Base-by-base conservation (phyloP, 2,888 invertebrate genomes). In the Patella pellucida region DNA sequence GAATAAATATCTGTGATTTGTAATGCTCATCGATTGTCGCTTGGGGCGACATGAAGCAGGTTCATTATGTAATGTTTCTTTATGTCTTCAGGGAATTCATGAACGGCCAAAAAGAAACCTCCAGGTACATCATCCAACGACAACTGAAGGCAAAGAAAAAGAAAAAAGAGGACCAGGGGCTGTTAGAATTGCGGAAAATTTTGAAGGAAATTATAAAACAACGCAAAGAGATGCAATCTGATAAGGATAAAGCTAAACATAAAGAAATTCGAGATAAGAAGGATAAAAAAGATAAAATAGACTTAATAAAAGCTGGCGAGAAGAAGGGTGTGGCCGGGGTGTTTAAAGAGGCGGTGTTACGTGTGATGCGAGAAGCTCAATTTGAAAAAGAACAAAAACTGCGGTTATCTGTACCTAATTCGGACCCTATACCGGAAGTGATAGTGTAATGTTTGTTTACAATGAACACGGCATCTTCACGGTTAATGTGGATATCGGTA, bases 81-180 rank as follows among this genome's bases (percentile, higher is more conserved):
- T 68, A n/a, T n/a, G n/a, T n/a, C n/a, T 78, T n/a, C 78, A 87
- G 87, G 62, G 87, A 87, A 71, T 85, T 87, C 76, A 85, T 86
- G 85, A 82, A 80, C 19, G 85, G 83, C 9, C 83, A 85, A 31
- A 76, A 83, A 52, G 85, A 85, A 15, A 83, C 82, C 74, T 80
- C 83, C 1, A 81, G 85, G 54, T 78, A 81, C 12, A 81, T 86
- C 19, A 85, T 84, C 41, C 82, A 82, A 56, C 72, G 86, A 52
- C 81, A 82, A 56, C 84, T 85, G 41, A 82, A 79, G 71, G 86
- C 86, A 16, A 85, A 83, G 74, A 73, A 76, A 14, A 84, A 82
- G 73, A 79, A 80, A 5, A 81, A 82, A 56, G 85, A 85, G 72
- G 87, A 87, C 72, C 74, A 82, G 50, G 83, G 85, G 9, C 80